Conservation (phyloP, 1,140 invertebrate genomes). For the Oreohelix idahoensis region DNA sequence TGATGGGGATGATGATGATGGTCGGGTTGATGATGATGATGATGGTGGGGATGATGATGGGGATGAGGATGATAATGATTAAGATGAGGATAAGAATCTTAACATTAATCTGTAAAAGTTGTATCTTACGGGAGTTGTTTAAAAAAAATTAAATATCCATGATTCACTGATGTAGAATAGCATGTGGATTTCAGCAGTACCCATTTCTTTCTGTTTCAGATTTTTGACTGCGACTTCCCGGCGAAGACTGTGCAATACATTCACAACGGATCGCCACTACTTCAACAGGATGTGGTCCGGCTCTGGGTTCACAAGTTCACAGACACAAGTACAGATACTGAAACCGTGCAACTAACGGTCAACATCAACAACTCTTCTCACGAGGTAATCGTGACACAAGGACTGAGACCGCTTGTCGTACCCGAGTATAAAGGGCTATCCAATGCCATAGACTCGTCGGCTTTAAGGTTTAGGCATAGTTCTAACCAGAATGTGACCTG, state of each 20-base stretch:
- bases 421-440: constrained; percentile 66
- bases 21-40: too few relatives aligned
- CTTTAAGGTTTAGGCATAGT: constrained; percentile 64
- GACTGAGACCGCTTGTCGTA: constrained; percentile 61
- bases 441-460: constrained; percentile 65
- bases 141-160: too few relatives aligned
- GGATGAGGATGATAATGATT: too few relatives aligned
- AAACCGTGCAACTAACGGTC: constrained; percentile 62
- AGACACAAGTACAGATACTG: constrained; percentile 53
- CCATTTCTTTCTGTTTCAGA: constrained; percentile 50
- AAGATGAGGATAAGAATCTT: too few relatives aligned
- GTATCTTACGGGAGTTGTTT: too few relatives aligned
- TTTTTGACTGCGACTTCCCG: constrained; percentile 68
- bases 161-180: too few relatives aligned
- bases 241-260: constrained; percentile 65
- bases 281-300: constrained; percentile 63
- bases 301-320: constrained; percentile 67
- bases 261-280: constrained; percentile 68
- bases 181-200: too few relatives aligned
- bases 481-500: constrained; percentile 64
- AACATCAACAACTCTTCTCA: constrained; percentile 62
- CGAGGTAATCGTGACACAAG: constrained; percentile 61
- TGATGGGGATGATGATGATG: too few relatives aligned
- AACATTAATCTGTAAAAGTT: too few relatives aligned
- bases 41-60: too few relatives aligned